Percentiles rank a stretch among this genome's conserved stretches.
Evolutionary conservation across 92 coral and sea anemone genomes (phyloP).

Genomic region (Blastomussa wellsi): DNA sequence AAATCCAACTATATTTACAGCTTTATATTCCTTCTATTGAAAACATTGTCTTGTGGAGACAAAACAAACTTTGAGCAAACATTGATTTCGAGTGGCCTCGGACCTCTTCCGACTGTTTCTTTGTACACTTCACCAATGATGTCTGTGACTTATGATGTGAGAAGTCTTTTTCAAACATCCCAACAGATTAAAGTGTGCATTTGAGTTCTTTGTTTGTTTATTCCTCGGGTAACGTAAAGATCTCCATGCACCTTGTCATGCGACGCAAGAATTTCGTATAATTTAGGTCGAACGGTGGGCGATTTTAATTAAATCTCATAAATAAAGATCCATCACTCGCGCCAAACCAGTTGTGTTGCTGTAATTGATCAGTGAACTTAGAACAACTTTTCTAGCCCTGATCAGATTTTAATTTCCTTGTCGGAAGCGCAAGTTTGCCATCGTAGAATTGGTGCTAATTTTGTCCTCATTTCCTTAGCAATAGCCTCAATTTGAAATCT

Average conservation of each 20-base stretch:
- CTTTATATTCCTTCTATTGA: background rate
- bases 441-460: background rate
- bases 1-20: conserved; percentile 17
- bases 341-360: background rate
- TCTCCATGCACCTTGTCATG: background rate
- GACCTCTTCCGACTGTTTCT: background rate
- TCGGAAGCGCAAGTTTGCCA: background rate
- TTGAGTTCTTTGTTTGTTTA: conserved; percentile 22
- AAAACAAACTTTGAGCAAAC: conserved; percentile 10
- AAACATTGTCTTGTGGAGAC: conserved; percentile 17
- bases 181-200: conserved; percentile 5
- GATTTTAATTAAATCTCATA: conserved; percentile 39
- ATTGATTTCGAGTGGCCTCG: background rate
- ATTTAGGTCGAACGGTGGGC: background rate
- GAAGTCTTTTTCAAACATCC: conserved; percentile 15
- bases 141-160: background rate
- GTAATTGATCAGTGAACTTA: background rate
- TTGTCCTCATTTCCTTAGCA: background rate
- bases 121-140: conserved; percentile 1
- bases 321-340: background rate
- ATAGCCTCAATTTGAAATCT: background rate
- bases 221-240: background rate
- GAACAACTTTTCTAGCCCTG: conserved; percentile 1
- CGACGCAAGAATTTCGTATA: conserved; percentile 1
- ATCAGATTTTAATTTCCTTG: background rate